Evolutionary conservation across 2,797 vertebrate genomes (phyloP).

Genomic region (Pipistrellus pipistrellus): DNA sequence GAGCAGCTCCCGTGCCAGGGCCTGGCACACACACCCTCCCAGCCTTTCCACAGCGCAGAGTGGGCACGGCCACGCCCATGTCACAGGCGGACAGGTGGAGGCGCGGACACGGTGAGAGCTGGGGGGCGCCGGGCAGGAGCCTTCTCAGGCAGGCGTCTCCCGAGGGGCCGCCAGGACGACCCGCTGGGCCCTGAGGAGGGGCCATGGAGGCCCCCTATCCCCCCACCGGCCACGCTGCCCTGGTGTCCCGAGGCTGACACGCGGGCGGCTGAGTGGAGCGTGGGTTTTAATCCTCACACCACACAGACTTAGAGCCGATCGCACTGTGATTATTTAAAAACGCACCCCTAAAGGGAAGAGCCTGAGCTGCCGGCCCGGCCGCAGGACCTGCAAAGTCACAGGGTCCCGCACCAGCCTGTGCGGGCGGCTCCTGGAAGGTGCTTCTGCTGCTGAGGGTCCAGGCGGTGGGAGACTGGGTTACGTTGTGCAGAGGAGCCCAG

Average conservation of each 20-base stretch:
- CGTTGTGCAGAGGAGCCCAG: not conserved
- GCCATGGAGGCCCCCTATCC: too few species aligned
- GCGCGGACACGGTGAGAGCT: fast-evolving
- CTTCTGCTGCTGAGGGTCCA: not conserved
- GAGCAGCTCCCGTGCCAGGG: fast-evolving
- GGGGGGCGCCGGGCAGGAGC: not conserved
- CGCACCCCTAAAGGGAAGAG: not conserved
- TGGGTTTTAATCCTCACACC: not conserved
- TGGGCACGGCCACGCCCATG: not conserved
- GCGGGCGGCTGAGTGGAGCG: fast-evolving
- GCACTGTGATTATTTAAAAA: too few species aligned
- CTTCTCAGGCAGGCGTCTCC: not conserved
- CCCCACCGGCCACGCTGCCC: too few species aligned
- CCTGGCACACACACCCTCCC: fast-evolving
- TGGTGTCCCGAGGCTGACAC: too few species aligned
- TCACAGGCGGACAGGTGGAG: not conserved
- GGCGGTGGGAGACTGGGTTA: not conserved
- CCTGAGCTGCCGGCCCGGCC: too few species aligned
- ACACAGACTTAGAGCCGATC: not conserved
- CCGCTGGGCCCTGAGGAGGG: too few species aligned
- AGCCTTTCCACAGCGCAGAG: not conserved
- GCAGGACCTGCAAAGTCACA: too few species aligned
- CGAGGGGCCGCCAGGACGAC: not conserved
- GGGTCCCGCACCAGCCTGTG: too few species aligned
- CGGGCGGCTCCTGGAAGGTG: not conserved